Evolutionary conservation across 2,888 invertebrate genomes (phyloP), one percentile per base, ranked within the genome.

Genomic region (Hirtodrosophila duncani): DNA sequence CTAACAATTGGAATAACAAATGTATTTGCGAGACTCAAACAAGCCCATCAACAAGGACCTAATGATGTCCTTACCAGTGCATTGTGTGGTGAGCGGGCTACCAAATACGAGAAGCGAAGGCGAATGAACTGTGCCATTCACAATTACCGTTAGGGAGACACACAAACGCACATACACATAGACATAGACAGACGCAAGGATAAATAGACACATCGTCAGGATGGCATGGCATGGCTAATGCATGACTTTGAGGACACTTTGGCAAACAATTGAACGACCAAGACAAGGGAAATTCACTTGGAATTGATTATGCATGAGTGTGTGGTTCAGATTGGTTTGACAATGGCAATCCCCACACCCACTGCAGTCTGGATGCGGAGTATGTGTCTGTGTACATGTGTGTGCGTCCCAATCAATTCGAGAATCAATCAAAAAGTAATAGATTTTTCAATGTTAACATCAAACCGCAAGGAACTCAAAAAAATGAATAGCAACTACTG

Each of bases 351-450:
- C n/a, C n/a, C n/a, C n/a, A n/a, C n/a, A n/a, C n/a, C n/a, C n/a
- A n/a, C n/a, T n/a, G n/a, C n/a, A n/a, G n/a, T n/a, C 13, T 30
- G 13, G 11, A 7, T 10, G 11, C 6, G n/a, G n/a, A n/a, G 18
- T n/a, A 20, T 26, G 14, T 7, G 16, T 27, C n/a, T 36, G 26
- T 56, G 38, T 34, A 23, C 24, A 14, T 16, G 4, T 30, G 50
- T 51, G 41, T 48, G 48, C 20, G 31, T 41, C 50, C 41, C 67
- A 67, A 67, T 67, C 77, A 70, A 67, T 45, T 64, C 38, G 30
- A 49, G 65, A 72, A 55, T 65, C 68, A 72, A 72, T 72, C 80
- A 77, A 72, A 71, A 67, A 52, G 65, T 67, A 75, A 75, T 67
- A 52, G 52, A 37, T 67, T 55, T 80, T 49, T 39, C 61, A 65